These are phyloP conservation scores for Leptodactylus fuscus DNA, from an alignment of 2,113 vertebrate genomes.

Conservation along the genomic window DNA sequence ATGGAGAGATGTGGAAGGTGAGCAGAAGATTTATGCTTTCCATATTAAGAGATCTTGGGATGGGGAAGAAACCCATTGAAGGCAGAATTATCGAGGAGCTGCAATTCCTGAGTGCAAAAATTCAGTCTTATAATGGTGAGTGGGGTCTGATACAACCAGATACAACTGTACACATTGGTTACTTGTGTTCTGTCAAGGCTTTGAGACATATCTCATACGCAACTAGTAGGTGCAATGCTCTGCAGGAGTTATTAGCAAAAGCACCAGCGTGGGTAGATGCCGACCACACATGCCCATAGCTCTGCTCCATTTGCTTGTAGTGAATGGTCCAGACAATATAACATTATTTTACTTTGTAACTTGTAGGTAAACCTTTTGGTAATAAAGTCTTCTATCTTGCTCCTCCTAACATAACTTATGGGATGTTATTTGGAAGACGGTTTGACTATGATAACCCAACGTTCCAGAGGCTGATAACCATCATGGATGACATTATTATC, in stretches of 20 bases:
- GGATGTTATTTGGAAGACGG: slow-evolving; percentile 74
- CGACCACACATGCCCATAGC: background rate
- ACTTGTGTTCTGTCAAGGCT: no score
- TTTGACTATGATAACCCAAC: slow-evolving; percentile 74
- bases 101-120: slow-evolving; percentile 64
- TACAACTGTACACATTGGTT: background rate
- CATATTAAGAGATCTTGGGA: slow-evolving; percentile 73
- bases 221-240: background rate
- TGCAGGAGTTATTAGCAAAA: no score
- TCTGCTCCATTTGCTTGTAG: background rate
- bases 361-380: slow-evolving; percentile 71
- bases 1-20: slow-evolving; percentile 70
- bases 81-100: slow-evolving; percentile 71
- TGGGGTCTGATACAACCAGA: background rate
- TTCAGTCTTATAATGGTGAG: slow-evolving; percentile 73
- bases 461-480: slow-evolving; percentile 71
- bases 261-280: no score
- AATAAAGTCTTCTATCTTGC: slow-evolving; percentile 71
- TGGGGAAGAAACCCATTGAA: slow-evolving; percentile 68
- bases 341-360: background rate
- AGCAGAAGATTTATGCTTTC: slow-evolving; percentile 72
- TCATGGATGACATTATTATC: slow-evolving; percentile 77
- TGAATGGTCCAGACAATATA: background rate
- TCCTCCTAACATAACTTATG: slow-evolving; percentile 75
- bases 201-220: no score